Conservation (phyloP, 1,140 invertebrate genomes). For the Lepidotrigona ventralis region DNA sequence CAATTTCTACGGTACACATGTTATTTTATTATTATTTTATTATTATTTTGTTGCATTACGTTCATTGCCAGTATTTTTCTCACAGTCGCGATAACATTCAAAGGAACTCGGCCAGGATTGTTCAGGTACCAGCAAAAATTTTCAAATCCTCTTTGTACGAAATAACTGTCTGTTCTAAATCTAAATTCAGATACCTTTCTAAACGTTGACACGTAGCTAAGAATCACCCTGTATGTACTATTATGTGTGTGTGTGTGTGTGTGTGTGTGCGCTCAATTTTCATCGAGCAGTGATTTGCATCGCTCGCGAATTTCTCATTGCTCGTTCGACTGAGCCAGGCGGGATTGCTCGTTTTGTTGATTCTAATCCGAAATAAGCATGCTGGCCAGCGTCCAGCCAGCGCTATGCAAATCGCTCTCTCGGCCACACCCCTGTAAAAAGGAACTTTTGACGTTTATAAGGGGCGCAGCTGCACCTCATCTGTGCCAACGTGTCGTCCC, state of each 20-base stretch:
- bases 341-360: slow-evolving; percentile 42
- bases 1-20: too few species aligned
- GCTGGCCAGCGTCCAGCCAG: slow-evolving; percentile 69
- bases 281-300: background rate
- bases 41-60: too few species aligned
- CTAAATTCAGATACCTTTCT: background rate
- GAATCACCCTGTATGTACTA: background rate
- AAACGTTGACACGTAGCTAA: background rate
- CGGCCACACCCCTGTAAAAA: slow-evolving; percentile 39
- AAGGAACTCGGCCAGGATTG: background rate
- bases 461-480: slow-evolving; percentile 43
- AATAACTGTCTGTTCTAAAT: background rate
- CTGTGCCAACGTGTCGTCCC: background rate
- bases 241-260: too few species aligned
- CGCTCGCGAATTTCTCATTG: slow-evolving; percentile 37
- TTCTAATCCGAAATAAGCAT: slow-evolving; percentile 73
- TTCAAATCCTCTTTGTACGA: background rate
- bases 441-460: slow-evolving; percentile 39
- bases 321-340: slow-evolving; percentile 26
- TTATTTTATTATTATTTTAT: too few species aligned
- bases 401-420: slow-evolving; percentile 63
- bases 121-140: background rate
- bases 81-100: too few species aligned
- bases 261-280: too few species aligned
- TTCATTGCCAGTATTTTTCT: too few species aligned